These are phyloP conservation scores for Argopecten irradians DNA, from an alignment of 1,140 invertebrate species.

Conservation along the genomic window DNA sequence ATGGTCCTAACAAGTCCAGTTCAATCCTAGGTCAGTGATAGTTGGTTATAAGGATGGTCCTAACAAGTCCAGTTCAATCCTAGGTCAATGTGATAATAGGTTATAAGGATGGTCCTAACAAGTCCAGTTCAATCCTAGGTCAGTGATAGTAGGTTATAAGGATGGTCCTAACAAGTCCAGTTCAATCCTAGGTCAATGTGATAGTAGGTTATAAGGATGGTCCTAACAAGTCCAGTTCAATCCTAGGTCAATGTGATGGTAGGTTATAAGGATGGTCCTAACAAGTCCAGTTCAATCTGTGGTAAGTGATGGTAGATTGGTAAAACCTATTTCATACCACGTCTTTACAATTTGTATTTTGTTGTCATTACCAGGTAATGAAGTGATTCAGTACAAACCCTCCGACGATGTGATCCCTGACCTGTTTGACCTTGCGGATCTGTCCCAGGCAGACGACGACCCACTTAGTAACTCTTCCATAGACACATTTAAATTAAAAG, in stretches of 20 bases:
- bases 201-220: no score
- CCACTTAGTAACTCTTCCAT: neutral
- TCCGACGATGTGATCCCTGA: conserved; percentile 29
- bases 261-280: neutral
- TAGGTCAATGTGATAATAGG: neutral
- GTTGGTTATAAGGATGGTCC: no score
- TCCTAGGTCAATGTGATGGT: no score
- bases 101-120: no score
- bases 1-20: no score
- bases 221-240: no score
- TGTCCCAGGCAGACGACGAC: conserved; percentile 36
- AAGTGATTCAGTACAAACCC: conserved; percentile 44
- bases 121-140: no score
- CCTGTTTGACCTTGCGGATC: conserved; percentile 28
- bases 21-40: no score
- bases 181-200: no score
- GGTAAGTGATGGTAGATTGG: conserved; percentile 19
- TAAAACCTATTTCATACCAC: neutral
- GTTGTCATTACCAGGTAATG: conserved; percentile 42
- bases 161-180: no score
- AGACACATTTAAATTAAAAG: conserved; percentile 28
- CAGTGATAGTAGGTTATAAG: no score
- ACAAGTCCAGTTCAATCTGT: neutral
- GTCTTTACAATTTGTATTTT: neutral
- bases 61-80: no score